Conservation (phyloP, 2,797 vertebrate genomes). For the Mus caroli region DNA sequence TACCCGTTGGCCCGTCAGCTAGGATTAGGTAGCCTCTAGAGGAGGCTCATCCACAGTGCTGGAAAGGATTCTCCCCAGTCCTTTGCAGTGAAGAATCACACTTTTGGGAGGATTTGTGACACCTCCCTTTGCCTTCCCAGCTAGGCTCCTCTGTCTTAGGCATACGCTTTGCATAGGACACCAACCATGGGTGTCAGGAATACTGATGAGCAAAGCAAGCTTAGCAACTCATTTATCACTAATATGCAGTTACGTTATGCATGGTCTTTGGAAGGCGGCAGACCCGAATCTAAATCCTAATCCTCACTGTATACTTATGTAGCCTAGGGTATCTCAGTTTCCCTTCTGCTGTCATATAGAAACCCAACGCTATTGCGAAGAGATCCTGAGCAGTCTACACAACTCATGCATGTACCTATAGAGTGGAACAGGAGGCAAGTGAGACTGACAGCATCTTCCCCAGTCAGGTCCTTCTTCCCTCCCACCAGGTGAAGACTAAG, state of each 20-base stretch:
- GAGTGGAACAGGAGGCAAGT: neutral
- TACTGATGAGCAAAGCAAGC: slow-evolving; percentile 43
- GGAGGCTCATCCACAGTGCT: neutral
- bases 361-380: neutral
- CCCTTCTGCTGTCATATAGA: neutral
- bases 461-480: neutral
- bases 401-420: fast-evolving
- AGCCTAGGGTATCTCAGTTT: neutral
- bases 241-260: neutral
- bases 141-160: neutral
- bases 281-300: neutral
- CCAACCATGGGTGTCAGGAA: neutral
- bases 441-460: too few relatives aligned
- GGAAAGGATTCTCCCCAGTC: neutral
- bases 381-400: neutral
- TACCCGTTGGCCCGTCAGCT: neutral
- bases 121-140: neutral
- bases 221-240: neutral
- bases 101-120: neutral
- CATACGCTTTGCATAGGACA: neutral
- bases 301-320: neutral
- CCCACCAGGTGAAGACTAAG: slow-evolving; percentile 90
- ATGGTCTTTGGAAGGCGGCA: neutral
- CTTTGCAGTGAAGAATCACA: neutral
- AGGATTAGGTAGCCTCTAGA: neutral